phyloP scores from a whole-genome alignment of 2,888 invertebrate species.

The Neocrepidodera transversa region DNA sequence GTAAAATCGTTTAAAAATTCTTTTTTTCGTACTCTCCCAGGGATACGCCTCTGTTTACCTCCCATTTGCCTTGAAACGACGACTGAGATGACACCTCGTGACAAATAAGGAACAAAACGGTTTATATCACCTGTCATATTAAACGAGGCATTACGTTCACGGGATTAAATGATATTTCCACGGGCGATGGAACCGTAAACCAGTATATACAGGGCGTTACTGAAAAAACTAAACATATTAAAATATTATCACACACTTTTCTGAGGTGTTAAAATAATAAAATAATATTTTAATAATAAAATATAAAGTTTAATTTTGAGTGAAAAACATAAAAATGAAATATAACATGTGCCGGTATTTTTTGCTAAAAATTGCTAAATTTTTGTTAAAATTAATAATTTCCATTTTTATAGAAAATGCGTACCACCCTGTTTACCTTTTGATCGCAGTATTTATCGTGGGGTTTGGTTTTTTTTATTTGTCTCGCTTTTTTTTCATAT shows the following conservation, averaged over 20 bases:
- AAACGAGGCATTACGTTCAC: constrained; percentile 32
- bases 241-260: too few relatives aligned
- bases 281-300: too few relatives aligned
- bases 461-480: constrained; percentile 3
- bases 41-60: background rate
- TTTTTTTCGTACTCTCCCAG: too few relatives aligned
- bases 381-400: too few relatives aligned
- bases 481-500: constrained; percentile 1
- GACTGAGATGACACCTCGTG: constrained; percentile 16
- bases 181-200: background rate
- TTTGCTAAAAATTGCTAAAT: too few relatives aligned
- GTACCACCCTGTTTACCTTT: background rate
- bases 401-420: too few relatives aligned
- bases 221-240: background rate
- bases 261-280: too few relatives aligned
- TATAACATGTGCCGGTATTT: too few relatives aligned
- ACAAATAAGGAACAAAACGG: constrained; percentile 36
- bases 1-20: too few relatives aligned
- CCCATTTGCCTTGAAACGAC: constrained; percentile 9
- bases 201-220: background rate
- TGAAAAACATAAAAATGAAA: too few relatives aligned
- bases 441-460: background rate
- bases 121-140: constrained; percentile 37
- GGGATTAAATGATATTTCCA: constrained; percentile 31
- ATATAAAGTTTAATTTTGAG: too few relatives aligned